Base-by-base conservation (phyloP, 1,140 invertebrate species). In the Magallana gigas region DNA sequence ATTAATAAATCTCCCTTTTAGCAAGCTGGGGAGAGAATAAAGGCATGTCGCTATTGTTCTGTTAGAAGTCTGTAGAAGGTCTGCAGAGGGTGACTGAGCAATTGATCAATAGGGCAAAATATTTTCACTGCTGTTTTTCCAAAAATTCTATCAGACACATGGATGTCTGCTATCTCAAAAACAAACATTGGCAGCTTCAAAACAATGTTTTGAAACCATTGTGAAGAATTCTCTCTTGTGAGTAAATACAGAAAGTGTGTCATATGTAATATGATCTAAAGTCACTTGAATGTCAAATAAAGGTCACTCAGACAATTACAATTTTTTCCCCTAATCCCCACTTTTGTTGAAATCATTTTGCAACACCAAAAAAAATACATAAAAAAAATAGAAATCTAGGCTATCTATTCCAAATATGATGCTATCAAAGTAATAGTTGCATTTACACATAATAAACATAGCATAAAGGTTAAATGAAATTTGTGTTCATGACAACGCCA, bases 21-120 rank as follows among this genome's bases (percentile, higher is more conserved):
- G 12, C 36, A 76, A 29, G 68, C 68, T 29, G 8, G 23, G 23
- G 68, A 9, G 23, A 76, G 68, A 76, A 76, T 76, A 12, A 76
- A 76, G 23, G 68, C 68, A 76, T 76, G 18, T 29, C 5, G 4
- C 68, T 29, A 76, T 76, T 76, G 68, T 76, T n/a, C 60, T 62
- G 60, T 62, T 62, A n/a, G 12, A n/a, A 12, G n/a, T 62, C 60
- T 62, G 60, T n/a, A 62, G n/a, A 62, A 62, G 8, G 12, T 23
- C 36, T 76, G 23, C 68, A 76, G 68, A 18, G 23, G 23, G 36
- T 76, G 2, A 29, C 68, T 29, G 36, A 29, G 68, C 18, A 48
- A 48, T 76, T 76, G 68, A 76, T 76, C 68, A 76, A 76, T 76
- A 76, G 68, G 68, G 68, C 8, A 76, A 23, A 76, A 76, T 76